Evolutionary conservation across 2,797 vertebrate genomes (phyloP).

Genomic region (Anniella stebbinsi): DNA sequence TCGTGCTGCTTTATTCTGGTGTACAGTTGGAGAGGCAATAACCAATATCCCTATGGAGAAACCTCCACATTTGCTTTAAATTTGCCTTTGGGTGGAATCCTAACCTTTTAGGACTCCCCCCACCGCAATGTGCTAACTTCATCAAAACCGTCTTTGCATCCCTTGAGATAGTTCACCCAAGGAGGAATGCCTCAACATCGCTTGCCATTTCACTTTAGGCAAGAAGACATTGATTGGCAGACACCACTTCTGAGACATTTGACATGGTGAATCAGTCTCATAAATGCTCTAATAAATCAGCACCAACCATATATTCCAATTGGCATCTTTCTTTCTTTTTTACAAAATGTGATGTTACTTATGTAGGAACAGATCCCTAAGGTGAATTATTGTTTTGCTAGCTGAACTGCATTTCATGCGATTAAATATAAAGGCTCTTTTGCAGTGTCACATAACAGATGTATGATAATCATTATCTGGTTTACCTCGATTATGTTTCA

Average conservation of each 20-base stretch:
- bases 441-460: constrained; percentile 63
- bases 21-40: not conserved
- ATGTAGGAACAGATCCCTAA: constrained; percentile 55
- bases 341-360: constrained; percentile 59
- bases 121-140: too few species aligned
- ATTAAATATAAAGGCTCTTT: constrained; percentile 73
- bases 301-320: not conserved
- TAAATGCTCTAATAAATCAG: not conserved
- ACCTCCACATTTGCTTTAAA: not conserved
- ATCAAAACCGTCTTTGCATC: not conserved
- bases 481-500: constrained; percentile 71
- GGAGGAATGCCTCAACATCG: not conserved
- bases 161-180: not conserved
- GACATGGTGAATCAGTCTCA: not conserved
- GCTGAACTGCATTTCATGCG: constrained; percentile 54
- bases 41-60: not conserved
- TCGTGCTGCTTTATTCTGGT: not conserved
- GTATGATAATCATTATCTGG: constrained; percentile 69
- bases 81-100: not conserved
- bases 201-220: not conserved
- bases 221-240: not conserved
- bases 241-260: not conserved
- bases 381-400: constrained; percentile 65
- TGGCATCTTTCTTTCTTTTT: constrained; percentile 18
- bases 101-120: not conserved